Conservation (phyloP, 1,140 invertebrate genomes). For the Coelopa frigida region DNA sequence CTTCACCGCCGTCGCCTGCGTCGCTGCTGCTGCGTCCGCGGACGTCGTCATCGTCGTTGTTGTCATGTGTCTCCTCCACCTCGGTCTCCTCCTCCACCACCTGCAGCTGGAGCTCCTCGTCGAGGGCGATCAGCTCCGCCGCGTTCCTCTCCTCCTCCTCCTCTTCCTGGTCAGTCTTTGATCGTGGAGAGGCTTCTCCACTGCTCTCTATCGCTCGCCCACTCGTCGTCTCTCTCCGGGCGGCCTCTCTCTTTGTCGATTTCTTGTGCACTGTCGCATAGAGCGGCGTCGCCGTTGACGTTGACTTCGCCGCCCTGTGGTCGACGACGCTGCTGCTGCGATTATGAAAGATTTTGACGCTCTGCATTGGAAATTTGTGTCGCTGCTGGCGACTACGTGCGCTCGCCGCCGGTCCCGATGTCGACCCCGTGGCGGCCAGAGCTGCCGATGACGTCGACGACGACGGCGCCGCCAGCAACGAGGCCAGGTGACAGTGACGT, state of each 20-base stretch:
- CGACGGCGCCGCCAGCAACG: constrained; percentile 20
- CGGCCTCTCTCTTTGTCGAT: too few species aligned
- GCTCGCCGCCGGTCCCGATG: constrained; percentile 19
- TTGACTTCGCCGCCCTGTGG: constrained; percentile 3
- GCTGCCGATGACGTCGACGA: constrained; percentile 13
- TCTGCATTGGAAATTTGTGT: constrained; percentile 43
- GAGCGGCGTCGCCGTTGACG: constrained; percentile 2
- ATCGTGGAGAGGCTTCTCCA: too few species aligned
- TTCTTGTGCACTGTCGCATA: constrained; percentile 18
- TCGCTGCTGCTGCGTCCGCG: constrained; percentile 8
- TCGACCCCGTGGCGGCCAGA: not conserved
- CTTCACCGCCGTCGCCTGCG: constrained; percentile 1
- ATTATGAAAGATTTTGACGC: constrained; percentile 45
- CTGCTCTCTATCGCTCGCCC: too few species aligned
- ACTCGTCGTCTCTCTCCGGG: too few species aligned
- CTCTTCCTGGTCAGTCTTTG: too few species aligned
- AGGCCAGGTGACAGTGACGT: constrained; percentile 19
- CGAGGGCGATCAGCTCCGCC: too few species aligned
- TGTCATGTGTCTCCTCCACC: constrained; percentile 7
- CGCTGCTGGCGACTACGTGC: constrained; percentile 38
- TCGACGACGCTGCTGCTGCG: constrained; percentile 24
- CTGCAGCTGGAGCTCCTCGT: too few species aligned
- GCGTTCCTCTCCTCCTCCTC: too few species aligned
- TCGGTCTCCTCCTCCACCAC: too few species aligned
- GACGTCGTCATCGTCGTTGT: constrained; percentile 3